A percentile compares a stretch with the other conserved stretches of the same genome.
These are phyloP conservation scores for Colinus virginianus DNA, from an alignment of 2,113 vertebrate genomes.

Conservation along the genomic window DNA sequence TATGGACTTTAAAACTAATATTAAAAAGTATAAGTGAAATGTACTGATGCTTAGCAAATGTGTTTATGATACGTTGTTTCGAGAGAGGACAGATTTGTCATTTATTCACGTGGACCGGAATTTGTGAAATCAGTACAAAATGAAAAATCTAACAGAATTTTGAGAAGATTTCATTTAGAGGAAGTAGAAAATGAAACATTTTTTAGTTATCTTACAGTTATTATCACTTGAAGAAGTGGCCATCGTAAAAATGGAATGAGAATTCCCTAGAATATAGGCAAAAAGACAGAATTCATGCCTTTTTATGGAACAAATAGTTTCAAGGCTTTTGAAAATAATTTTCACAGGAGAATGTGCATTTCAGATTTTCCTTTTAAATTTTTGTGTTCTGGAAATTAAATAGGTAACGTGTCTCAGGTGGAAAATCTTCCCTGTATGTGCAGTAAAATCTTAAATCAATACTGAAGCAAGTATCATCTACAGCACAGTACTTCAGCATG, in stretches of 20 bases:
- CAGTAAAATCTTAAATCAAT: background rate
- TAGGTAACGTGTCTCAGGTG: background rate
- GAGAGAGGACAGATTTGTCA: background rate
- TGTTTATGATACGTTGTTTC: background rate
- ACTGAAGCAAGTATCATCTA: background rate
- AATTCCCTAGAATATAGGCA: background rate
- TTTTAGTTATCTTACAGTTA: background rate
- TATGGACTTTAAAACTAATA: background rate
- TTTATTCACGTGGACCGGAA: background rate
- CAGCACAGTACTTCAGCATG: background rate
- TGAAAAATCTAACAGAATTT: background rate
- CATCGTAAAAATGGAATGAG: background rate
- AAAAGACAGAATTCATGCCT: background rate
- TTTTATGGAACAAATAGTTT: background rate
- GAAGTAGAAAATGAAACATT: background rate
- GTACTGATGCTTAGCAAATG: rapidly evolving
- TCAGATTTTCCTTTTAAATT: background rate
- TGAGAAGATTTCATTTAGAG: background rate
- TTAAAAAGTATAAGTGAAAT: background rate
- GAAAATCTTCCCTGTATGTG: background rate
- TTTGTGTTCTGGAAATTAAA: background rate
- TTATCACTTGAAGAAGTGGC: background rate
- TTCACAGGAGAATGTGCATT: background rate
- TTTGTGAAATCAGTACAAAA: background rate
- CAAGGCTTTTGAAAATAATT: background rate